Percentiles rank a stretch among this genome's conserved stretches.
phyloP scores from a whole-genome alignment of 2,113 vertebrate genomes.

The Theristicus caerulescens region DNA sequence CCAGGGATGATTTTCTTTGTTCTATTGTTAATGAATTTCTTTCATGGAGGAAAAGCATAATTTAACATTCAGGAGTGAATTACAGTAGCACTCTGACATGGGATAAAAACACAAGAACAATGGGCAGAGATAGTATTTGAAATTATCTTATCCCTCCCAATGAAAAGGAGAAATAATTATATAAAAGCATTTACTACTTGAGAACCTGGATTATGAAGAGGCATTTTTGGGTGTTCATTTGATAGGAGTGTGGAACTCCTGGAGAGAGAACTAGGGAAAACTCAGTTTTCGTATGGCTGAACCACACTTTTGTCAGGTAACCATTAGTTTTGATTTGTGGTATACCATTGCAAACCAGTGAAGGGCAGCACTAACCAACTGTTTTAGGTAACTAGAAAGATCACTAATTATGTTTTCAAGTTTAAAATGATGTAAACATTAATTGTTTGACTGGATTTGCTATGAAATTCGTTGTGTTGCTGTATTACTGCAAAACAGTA shows the following conservation, averaged over 20 bases:
- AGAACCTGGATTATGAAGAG: background rate
- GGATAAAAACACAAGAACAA: background rate
- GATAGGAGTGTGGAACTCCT: background rate
- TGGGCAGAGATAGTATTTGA: background rate
- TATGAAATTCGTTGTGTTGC: background rate
- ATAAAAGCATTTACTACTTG: background rate
- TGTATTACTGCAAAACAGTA: background rate
- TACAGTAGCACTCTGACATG: background rate
- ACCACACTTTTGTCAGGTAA: background rate
- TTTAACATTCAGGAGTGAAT: background rate
- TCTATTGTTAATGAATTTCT: background rate
- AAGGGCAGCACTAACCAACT: constrained; percentile 65
- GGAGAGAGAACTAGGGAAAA: background rate
- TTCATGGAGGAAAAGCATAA: background rate
- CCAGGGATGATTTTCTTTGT: background rate
- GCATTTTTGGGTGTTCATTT: background rate
- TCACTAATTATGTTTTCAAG: constrained; percentile 29
- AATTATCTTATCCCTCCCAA: background rate
- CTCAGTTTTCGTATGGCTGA: background rate
- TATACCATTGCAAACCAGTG: constrained; percentile 52
- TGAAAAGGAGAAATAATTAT: background rate
- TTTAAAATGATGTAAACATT: background rate
- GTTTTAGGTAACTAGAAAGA: constrained; percentile 25
- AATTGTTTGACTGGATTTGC: background rate
- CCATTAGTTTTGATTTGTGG: constrained; percentile 50